These are phyloP conservation scores for Rhinophrynus dorsalis DNA, from an alignment of 2,797 vertebrate species.

Conservation along the genomic window DNA sequence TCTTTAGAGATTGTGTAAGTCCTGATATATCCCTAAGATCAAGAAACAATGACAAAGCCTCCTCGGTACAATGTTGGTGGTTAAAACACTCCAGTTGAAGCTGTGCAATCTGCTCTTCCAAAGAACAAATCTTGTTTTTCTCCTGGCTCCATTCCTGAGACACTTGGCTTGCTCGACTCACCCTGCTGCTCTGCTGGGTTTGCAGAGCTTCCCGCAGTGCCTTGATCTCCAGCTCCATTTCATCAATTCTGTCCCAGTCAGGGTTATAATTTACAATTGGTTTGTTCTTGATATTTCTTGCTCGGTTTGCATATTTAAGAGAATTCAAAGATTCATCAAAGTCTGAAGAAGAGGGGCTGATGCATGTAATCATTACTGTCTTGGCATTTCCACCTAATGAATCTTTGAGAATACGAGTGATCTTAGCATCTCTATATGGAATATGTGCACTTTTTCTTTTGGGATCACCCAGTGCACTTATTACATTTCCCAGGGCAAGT, in stretches of 20 bases:
- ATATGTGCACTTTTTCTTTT: slow-evolving; percentile 74
- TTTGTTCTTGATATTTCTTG: slow-evolving; percentile 80
- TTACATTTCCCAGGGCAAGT: slow-evolving; percentile 85
- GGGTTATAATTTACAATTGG: slow-evolving; percentile 76
- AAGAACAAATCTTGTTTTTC: slow-evolving; percentile 58
- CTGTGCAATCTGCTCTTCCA: slow-evolving; percentile 65
- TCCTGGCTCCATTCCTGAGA: slow-evolving; percentile 60
- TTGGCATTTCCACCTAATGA: slow-evolving; percentile 87
- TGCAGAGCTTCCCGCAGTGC: slow-evolving; percentile 78
- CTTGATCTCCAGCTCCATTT: slow-evolving; percentile 82
- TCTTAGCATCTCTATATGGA: slow-evolving; percentile 87
- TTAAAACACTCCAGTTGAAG: slow-evolving; percentile 65
- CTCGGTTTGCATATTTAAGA: slow-evolving; percentile 84
- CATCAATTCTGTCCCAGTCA: slow-evolving; percentile 68
- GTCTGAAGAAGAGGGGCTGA: slow-evolving; percentile 82
- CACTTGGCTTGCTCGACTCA: slow-evolving; percentile 55
- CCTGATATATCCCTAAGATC: slow-evolving; percentile 61
- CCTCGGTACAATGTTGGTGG: slow-evolving; percentile 72
- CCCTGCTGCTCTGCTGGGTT: slow-evolving; percentile 64
- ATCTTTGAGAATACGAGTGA: slow-evolving; percentile 88
- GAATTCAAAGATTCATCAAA: slow-evolving; percentile 85
- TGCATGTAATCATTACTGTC: slow-evolving; percentile 87
- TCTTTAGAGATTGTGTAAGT: slow-evolving; percentile 62
- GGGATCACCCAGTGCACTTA: slow-evolving; percentile 82
- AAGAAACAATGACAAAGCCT: slow-evolving; percentile 74